phyloP scores from a whole-genome alignment of 2,888 invertebrate genomes.

The Panopea generosa region DNA sequence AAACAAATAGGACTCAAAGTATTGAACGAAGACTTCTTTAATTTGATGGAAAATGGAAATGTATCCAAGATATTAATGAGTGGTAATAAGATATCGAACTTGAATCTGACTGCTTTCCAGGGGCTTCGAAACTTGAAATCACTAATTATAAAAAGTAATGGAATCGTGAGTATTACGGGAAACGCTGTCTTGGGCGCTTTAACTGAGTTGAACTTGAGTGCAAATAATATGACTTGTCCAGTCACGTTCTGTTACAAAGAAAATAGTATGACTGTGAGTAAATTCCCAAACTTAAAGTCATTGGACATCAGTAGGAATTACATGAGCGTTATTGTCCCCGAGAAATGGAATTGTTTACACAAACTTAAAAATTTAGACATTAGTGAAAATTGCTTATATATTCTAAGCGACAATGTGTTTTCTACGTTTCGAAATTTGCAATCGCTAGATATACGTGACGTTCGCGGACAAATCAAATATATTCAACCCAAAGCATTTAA shows the following conservation, averaged over 20 bases:
- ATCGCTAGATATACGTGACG: background rate
- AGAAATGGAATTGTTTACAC: background rate
- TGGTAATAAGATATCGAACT: no score
- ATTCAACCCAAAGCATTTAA: background rate
- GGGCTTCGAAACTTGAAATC: no score
- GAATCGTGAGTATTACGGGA: no score
- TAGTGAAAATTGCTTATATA: background rate
- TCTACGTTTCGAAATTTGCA: background rate
- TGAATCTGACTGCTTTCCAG: no score
- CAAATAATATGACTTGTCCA: background rate
- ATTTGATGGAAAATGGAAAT: background rate
- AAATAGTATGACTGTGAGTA: no score
- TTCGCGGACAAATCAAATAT: background rate
- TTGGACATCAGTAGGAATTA: conserved; percentile 10
- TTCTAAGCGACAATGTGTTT: background rate
- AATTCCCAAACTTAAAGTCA: background rate
- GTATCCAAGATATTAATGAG: no score
- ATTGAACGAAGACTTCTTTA: background rate
- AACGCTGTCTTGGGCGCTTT: background rate
- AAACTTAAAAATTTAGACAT: background rate
- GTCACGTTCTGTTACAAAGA: no score
- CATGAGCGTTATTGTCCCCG: background rate
- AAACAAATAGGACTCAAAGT: no score
- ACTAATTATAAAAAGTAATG: no score
- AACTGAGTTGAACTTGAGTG: background rate